Base-by-base conservation (phyloP, 1,140 invertebrate genomes). In the Brachionus rubens region DNA sequence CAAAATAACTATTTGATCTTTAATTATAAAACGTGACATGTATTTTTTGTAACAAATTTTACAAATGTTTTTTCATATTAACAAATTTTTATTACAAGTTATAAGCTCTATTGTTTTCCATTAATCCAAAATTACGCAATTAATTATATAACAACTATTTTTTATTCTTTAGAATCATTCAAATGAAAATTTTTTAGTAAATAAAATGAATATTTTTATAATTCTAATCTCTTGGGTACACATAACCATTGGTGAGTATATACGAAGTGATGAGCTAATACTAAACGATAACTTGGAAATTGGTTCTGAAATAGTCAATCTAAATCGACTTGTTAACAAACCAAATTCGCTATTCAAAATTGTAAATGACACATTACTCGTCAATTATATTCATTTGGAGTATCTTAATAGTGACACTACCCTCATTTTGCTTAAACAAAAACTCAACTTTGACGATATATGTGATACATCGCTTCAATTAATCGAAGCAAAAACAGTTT, bases 281-380 rank as follows among this genome's bases (percentile, higher is more conserved):
- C 16, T 65, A 14, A 65, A 43, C 24, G 59, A 65, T 24, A 65
- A 65, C 12, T 9, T 65, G 2, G 59, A 65, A 65, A 65, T 65
- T 43, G 59, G 59, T 36, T 65, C 59, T 19, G 59, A 65, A 65
- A 65, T 65, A 43, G 43, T 65, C 10, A 65, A 65, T 26, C n/a
- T 65, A 19, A 65, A 65, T 36, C 21, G 43, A 26, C 41, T 65
- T 7, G 5, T 59, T 12, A 21, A 7, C 36, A 41, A 41, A 65
- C 41, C 36, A n/a, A 43, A 65, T 26, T 41, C 43, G 21, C 24
- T 41, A 43, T 65, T 65, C 40, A 65, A 65, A 65, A 65, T 65
- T 3, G 40, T 65, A 4, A 65, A 65, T 24, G 59, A 65, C 59
- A 65, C 59, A 3, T 21, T 41, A 14, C n/a, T 65, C 36, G 59